Evolutionary conservation across 2,113 vertebrate genomes (phyloP).

Genomic region (Dissostichus mawsoni): DNA sequence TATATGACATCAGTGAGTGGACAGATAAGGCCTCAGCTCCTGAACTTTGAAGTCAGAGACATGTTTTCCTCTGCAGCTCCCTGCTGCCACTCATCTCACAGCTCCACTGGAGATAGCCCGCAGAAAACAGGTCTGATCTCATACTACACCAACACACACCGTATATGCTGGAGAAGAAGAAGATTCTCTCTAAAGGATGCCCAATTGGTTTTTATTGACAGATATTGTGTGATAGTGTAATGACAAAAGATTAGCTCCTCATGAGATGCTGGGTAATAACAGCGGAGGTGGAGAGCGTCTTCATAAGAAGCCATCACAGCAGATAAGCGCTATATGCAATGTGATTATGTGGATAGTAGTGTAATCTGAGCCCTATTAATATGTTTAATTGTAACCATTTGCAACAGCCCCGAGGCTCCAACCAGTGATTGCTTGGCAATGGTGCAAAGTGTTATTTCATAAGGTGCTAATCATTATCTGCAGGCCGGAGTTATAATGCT

Average conservation of each 20-base stretch:
- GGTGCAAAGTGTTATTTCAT: constrained; percentile 55
- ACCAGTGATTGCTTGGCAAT: constrained; percentile 57
- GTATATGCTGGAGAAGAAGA: constrained; percentile 12
- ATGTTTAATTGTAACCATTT: constrained; percentile 78
- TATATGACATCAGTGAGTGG: constrained; percentile 9
- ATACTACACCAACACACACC: not conserved
- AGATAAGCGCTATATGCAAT: constrained; percentile 74
- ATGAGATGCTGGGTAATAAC: constrained; percentile 64
- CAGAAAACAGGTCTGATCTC: constrained; percentile 20
- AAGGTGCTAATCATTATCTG: constrained; percentile 60
- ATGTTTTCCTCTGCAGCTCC: constrained; percentile 31
- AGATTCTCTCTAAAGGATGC: constrained; percentile 42
- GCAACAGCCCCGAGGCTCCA: constrained; percentile 59
- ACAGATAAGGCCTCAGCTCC: constrained; percentile 25
- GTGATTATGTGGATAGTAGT: constrained; percentile 70
- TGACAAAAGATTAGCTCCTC: constrained; percentile 72
- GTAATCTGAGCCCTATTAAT: constrained; percentile 77
- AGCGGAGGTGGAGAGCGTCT: constrained; percentile 63
- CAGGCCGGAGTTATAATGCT: constrained; percentile 57
- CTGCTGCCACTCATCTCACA: constrained; percentile 43
- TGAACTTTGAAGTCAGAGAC: constrained; percentile 39
- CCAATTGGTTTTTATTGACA: constrained; percentile 79
- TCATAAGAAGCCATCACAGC: constrained; percentile 58
- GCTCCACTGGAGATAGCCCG: constrained; percentile 41
- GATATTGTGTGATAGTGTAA: constrained; percentile 72